These are phyloP conservation scores for Halcyon leucocephala DNA, from an alignment of 2,797 vertebrate species.

Conservation along the genomic window DNA sequence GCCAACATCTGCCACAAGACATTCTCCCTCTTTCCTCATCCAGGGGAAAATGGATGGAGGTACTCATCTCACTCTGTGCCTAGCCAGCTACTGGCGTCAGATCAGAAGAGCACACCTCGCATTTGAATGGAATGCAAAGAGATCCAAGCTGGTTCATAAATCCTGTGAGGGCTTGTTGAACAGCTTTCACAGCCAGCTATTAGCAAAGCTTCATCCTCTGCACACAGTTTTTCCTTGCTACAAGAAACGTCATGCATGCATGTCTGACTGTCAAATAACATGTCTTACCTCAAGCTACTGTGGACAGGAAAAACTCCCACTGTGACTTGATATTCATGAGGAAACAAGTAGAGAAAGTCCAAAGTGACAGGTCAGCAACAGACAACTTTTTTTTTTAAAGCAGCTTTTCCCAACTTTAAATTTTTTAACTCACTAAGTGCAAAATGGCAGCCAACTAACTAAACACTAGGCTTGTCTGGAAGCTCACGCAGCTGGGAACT, in stretches of 20 bases:
- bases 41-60: not conserved
- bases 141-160: not conserved
- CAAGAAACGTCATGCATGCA: not conserved
- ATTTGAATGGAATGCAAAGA: slow-evolving; percentile 49
- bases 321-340: not conserved
- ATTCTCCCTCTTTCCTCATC: not conserved
- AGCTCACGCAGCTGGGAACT: not conserved
- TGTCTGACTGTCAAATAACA: not conserved
- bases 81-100: not conserved
- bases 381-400: not conserved
- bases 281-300: not conserved
- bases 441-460: not conserved
- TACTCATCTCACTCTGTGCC: not conserved
- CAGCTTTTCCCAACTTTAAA: not conserved
- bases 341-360: not conserved
- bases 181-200: not conserved
- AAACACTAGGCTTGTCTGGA: not conserved
- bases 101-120: slow-evolving; percentile 17
- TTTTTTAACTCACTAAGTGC: not conserved
- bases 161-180: slow-evolving; percentile 58
- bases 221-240: not conserved
- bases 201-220: not conserved
- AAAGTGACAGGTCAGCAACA: not conserved
- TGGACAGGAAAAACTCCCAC: not conserved
- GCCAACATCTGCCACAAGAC: not conserved